Conservation (phyloP, 1,140 invertebrate genomes). For the Bombus confusus region DNA sequence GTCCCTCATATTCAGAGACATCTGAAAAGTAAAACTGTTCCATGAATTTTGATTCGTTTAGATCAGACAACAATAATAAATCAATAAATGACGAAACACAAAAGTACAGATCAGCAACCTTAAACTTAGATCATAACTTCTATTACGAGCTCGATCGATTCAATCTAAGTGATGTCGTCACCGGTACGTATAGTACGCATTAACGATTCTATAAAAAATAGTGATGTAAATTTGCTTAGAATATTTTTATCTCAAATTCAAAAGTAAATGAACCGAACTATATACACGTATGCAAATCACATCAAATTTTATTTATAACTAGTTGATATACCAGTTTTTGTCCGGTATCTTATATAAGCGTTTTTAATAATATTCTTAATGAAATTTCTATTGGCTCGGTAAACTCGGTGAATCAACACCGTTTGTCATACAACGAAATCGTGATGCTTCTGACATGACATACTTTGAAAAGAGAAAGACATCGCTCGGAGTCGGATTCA, state of each 20-base stretch:
- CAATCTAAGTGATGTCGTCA: not conserved
- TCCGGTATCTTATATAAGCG: no score
- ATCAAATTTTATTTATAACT: not conserved
- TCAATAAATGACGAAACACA: not conserved
- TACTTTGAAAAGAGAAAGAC: no score
- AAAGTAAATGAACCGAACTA: not conserved
- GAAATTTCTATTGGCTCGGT: no score
- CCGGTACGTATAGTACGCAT: not conserved
- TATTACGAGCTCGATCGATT: not conserved
- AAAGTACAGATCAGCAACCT: not conserved
- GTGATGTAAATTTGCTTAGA: not conserved
- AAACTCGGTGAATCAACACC: no score
- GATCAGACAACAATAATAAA: not conserved
- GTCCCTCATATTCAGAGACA: conserved; percentile 90
- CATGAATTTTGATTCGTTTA: not conserved
- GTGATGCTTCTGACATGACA: no score
- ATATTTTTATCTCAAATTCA: not conserved
- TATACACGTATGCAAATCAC: not conserved
- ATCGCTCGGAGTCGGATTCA: no score
- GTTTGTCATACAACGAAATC: no score
- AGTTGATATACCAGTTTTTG: no score
- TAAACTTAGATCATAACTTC: not conserved
- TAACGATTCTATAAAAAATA: not conserved
- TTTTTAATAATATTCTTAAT: no score
- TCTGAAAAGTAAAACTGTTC: conserved; percentile 80